Evolutionary conservation across 2,888 invertebrate genomes (phyloP).

Genomic region (Hirtodrosophila histrioides): DNA sequence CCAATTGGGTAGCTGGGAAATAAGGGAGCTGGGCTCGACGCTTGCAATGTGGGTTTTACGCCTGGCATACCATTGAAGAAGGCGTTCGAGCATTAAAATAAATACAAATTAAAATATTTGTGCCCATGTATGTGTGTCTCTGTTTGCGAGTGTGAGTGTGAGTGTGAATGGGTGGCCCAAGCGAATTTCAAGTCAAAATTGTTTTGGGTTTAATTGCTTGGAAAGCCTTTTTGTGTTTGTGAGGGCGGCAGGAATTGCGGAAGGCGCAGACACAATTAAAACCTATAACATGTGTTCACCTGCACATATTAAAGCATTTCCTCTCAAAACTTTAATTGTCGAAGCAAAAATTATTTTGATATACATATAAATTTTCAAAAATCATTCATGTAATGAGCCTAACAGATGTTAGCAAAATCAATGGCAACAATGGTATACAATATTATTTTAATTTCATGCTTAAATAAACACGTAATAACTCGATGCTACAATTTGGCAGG

Average conservation of each 20-base stretch:
- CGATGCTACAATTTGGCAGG: slow-evolving; percentile 27
- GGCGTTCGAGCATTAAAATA: slow-evolving; percentile 77
- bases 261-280: slow-evolving; percentile 43
- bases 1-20: slow-evolving; percentile 3
- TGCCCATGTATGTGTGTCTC: slow-evolving; percentile 14
- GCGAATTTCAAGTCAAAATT: slow-evolving; percentile 60
- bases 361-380: slow-evolving; percentile 4
- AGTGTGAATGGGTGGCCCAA: slow-evolving; percentile 14
- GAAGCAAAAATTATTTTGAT: too few species aligned
- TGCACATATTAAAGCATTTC: slow-evolving; percentile 2
- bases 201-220: slow-evolving; percentile 72
- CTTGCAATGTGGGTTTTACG: slow-evolving; percentile 56
- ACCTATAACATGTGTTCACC: slow-evolving; percentile 20
- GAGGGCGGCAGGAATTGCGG: slow-evolving; percentile 18
- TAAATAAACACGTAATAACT: slow-evolving; percentile 80
- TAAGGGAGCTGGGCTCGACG: background rate
- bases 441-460: slow-evolving; percentile 82
- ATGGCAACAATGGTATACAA: slow-evolving; percentile 53
- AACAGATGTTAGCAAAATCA: slow-evolving; percentile 28
- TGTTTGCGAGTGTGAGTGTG: too few species aligned
- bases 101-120: slow-evolving; percentile 78
- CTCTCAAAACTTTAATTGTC: background rate
- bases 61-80: slow-evolving; percentile 32
- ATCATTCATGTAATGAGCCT: slow-evolving; percentile 37
- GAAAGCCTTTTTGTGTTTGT: slow-evolving; percentile 56